Base-by-base conservation (phyloP, 2,888 invertebrate species). In the Gastrophysa polygoni region DNA sequence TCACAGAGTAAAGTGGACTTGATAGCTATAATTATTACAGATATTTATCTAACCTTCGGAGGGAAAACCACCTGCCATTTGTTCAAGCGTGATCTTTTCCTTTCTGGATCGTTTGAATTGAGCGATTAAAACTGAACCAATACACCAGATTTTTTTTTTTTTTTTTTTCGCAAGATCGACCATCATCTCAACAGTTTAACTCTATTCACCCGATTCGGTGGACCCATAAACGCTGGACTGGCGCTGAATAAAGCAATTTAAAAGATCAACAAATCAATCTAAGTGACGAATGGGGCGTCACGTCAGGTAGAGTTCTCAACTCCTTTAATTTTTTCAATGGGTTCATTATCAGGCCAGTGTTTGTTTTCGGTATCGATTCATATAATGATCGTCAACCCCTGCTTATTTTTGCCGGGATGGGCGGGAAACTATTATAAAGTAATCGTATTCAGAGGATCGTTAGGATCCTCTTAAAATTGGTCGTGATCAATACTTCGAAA, bases 211-310 rank as follows among this genome's bases (percentile, higher is more conserved):
- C 14, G 38, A n/a, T 38, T 11, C 14, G n/a, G 38, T 2, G 38
- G 14, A 38, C 14, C 38, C 38, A 38, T 38, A 38, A 38, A 38
- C 38, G 14, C 38, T 38, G 14, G 38, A 38, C 38, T 38, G 38
- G 38, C 38, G 38, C 38, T 38, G 38, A 38, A 38, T 38, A 38
- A 38, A 38, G 10, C 38, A 38, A 14, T 38, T 38, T n/a, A 4
- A 4, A 38, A 38, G 10, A 38, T 38, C 38, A 38, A 38, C 38
- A 38, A 38, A 38, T 38, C 38, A 38, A 38, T 38, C 38, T 38
- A 38, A 38, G 38, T 38, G 38, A 38, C 38, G 38, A 38, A 38
- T 38, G 38, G 38, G 38, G 38, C 38, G 38, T 38, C 38, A 38
- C 38, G 14, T 38, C 38, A 38, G 38, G 38, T 38, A 38, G 38